A percentile compares a stretch with the other conserved stretches of the same genome.
Evolutionary conservation across 2,113 vertebrate species (phyloP).

Genomic region (Sula dactylatra): DNA sequence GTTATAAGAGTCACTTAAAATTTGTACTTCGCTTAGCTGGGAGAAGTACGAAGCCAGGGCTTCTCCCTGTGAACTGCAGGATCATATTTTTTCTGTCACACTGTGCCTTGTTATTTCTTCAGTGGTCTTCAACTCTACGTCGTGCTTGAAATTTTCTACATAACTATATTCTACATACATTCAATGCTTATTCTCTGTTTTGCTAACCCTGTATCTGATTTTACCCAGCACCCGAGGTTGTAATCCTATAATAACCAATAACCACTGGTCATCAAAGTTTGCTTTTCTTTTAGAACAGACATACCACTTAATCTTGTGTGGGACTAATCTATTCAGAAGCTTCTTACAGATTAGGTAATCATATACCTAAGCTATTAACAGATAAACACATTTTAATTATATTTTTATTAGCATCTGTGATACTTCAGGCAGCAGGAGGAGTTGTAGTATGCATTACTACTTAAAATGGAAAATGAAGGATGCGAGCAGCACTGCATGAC

Average conservation of each 20-base stretch:
- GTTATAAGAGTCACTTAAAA: not conserved
- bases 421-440: not conserved
- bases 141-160: not conserved
- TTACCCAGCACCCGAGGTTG: not conserved
- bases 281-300: not conserved
- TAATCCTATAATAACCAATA: not conserved
- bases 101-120: not conserved
- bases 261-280: not conserved
- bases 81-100: not conserved
- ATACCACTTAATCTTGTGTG: not conserved
- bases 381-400: not conserved
- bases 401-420: not conserved
- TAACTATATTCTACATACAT: not conserved
- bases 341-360: not conserved
- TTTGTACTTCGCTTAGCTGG: not conserved
- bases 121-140: not conserved
- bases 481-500: not conserved
- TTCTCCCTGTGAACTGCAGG: not conserved
- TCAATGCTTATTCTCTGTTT: not conserved
- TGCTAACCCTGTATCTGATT: not conserved
- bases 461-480: not conserved
- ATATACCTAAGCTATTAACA: not conserved
- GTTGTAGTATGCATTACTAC: not conserved
- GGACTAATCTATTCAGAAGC: not conserved
- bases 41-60: rapidly evolving